Conservation (phyloP, 2,797 vertebrate species). For the Pipistrellus nathusii region DNA sequence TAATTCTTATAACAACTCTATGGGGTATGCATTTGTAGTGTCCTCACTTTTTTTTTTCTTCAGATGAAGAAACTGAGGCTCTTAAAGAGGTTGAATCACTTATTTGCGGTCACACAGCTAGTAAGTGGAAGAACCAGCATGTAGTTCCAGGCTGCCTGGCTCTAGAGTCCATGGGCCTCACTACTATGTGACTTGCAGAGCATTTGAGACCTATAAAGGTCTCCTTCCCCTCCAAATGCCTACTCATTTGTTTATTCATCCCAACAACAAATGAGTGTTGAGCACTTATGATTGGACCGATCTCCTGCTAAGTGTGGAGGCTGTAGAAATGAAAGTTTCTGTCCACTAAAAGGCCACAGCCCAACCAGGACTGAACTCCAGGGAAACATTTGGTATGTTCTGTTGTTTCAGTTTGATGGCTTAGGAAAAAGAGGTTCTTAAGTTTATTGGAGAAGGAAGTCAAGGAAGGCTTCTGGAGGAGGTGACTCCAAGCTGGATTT, state of each 20-base stretch:
- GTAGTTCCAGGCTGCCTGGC: background rate
- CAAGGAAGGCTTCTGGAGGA: slow-evolving; percentile 13
- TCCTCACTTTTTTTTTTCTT: background rate
- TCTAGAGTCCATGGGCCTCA: background rate
- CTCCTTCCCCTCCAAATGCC: background rate
- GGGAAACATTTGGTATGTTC: background rate
- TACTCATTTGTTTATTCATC: background rate
- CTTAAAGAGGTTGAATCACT: background rate
- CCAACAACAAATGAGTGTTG: background rate
- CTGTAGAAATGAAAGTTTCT: background rate
- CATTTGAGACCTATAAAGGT: background rate
- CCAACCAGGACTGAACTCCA: background rate
- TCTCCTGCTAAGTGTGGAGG: background rate
- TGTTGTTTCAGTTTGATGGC: background rate
- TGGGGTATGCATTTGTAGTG: background rate
- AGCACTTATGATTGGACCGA: background rate
- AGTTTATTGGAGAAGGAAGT: background rate
- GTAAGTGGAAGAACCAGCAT: background rate
- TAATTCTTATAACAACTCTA: background rate
- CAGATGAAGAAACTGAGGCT: background rate
- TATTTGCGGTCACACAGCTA: background rate
- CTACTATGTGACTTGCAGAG: background rate
- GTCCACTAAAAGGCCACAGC: background rate
- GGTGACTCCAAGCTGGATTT: background rate
- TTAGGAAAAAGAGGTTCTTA: background rate